Percentiles rank a stretch among this genome's conserved stretches.
Conservation (phyloP, 2,888 invertebrate species). For the Colletes collaris region DNA sequence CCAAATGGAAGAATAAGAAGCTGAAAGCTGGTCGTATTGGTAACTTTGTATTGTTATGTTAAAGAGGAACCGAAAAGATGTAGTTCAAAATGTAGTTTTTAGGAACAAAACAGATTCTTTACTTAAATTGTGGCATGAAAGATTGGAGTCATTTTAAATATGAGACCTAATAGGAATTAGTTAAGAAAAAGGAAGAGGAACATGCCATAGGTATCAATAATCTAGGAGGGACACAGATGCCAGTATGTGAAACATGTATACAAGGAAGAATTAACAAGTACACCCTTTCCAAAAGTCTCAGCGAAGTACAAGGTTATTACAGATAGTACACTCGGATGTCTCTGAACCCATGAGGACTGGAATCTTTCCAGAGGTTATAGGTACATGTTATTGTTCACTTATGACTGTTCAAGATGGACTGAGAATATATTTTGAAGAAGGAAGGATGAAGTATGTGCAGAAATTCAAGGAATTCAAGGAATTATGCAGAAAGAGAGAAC, state of each 20-base stretch:
- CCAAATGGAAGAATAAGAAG: slow-evolving; percentile 19
- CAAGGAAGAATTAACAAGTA: too few species aligned
- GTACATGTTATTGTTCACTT: too few species aligned
- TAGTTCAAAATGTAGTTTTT: neutral
- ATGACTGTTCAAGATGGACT: slow-evolving; percentile 32
- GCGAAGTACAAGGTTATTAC: too few species aligned
- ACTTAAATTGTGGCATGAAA: slow-evolving; percentile 34
- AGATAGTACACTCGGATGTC: too few species aligned
- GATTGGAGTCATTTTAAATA: slow-evolving; percentile 38
- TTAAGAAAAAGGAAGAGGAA: slow-evolving; percentile 1
- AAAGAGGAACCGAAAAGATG: neutral
- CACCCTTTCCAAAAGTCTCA: too few species aligned
- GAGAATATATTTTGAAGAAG: slow-evolving; percentile 10
- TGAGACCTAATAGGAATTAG: slow-evolving; percentile 13
- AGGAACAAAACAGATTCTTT: neutral
- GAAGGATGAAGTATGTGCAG: slow-evolving; percentile 18
- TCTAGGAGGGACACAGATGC: too few species aligned
- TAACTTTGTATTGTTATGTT: slow-evolving; percentile 36
- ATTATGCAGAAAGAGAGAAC: slow-evolving; percentile 12
- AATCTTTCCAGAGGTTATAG: too few species aligned
- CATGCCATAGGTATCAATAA: slow-evolving; percentile 16
- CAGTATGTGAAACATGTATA: too few species aligned
- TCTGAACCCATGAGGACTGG: too few species aligned
- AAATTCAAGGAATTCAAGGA: slow-evolving; percentile 12
- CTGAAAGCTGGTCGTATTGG: slow-evolving; percentile 11